A percentile compares a stretch with the other conserved stretches of the same genome.
Evolutionary conservation across 2,888 invertebrate species (phyloP).

Genomic region (Pachycephus smyrnensis): DNA sequence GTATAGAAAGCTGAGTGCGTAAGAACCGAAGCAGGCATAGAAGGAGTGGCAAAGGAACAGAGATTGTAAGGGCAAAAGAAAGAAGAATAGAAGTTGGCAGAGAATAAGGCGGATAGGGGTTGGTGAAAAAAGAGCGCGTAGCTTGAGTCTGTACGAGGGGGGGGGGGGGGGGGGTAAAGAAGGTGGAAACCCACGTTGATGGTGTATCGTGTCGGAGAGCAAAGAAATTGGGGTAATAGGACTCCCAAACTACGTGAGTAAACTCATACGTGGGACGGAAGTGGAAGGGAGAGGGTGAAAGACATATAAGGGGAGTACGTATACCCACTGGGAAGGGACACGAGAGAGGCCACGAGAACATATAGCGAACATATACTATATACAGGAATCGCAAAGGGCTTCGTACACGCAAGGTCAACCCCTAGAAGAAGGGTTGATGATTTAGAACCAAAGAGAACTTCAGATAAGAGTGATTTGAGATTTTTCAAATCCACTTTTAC

Average conservation of each 20-base stretch:
- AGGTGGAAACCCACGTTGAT: constrained; percentile 34
- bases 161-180: constrained; percentile 23
- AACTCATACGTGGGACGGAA: constrained; percentile 33
- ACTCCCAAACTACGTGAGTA: constrained; percentile 39
- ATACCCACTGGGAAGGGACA: neutral
- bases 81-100: neutral
- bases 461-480: neutral
- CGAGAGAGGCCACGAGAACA: neutral
- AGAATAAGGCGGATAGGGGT: neutral
- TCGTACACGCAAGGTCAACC: constrained; percentile 28
- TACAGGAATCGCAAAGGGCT: neutral
- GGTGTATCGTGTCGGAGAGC: constrained; percentile 38
- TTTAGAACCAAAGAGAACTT: neutral
- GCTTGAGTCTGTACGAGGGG: neutral
- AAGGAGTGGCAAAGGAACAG: neutral
- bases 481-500: neutral
- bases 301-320: constrained; percentile 13
- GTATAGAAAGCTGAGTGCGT: constrained; percentile 1
- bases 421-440: neutral
- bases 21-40: neutral
- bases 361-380: neutral
- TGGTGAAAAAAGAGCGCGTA: neutral
- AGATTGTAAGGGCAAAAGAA: constrained; percentile 9
- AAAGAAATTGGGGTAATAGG: constrained; percentile 43
- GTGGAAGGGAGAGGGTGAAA: constrained; percentile 21